Conservation (phyloP, 2,113 vertebrate genomes). For the Puffinus mauretanicus region DNA sequence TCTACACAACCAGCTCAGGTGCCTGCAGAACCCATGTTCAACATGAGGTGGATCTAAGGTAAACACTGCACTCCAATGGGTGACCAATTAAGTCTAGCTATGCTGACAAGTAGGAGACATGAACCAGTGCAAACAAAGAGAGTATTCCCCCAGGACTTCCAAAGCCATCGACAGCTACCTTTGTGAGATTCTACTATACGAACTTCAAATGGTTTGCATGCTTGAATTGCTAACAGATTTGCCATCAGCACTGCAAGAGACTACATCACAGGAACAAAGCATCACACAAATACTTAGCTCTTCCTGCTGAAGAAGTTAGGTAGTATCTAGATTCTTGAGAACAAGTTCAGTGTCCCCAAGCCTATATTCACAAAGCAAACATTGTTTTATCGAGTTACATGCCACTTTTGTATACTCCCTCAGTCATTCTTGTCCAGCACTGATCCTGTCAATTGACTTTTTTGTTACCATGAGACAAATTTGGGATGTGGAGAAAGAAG, state of each 20-base stretch:
- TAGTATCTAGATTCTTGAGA: not conserved
- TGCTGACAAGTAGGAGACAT: not conserved
- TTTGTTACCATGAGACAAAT: not conserved
- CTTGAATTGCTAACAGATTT: not conserved
- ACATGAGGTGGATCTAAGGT: not conserved
- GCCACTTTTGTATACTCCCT: not conserved
- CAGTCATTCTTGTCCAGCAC: not conserved
- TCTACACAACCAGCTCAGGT: not conserved
- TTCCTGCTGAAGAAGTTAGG: not conserved
- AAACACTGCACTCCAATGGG: not conserved
- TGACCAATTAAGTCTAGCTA: not conserved
- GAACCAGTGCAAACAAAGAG: not conserved
- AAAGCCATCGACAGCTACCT: not conserved
- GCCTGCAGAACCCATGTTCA: not conserved
- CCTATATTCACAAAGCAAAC: not conserved
- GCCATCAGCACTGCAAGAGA: not conserved
- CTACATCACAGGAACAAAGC: not conserved
- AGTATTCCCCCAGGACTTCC: not conserved
- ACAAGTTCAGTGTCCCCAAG: not conserved
- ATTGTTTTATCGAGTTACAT: not conserved
- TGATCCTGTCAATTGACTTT: not conserved
- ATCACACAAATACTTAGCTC: not conserved
- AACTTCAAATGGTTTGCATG: not conserved
- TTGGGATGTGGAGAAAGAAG: not conserved
- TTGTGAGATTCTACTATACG: not conserved